These are phyloP conservation scores for Psammodynastes pulverulentus DNA, from an alignment of 2,113 vertebrate species.

Conservation along the genomic window DNA sequence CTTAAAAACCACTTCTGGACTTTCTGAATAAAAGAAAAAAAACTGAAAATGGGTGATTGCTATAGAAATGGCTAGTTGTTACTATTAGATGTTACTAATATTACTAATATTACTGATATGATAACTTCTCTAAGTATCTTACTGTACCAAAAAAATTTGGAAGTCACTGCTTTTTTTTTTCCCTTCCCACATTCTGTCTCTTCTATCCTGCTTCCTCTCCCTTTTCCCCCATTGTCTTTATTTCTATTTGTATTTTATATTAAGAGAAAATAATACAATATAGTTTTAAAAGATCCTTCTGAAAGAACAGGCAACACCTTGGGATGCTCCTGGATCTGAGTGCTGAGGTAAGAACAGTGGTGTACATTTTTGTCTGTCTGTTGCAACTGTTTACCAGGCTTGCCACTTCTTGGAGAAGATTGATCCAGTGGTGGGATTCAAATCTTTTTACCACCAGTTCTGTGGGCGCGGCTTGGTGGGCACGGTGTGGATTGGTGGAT, in stretches of 20 bases:
- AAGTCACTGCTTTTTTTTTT: no score
- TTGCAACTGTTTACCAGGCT: background rate
- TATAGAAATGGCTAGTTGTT: background rate
- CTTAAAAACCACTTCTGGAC: background rate
- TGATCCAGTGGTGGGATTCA: background rate
- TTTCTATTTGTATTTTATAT: background rate
- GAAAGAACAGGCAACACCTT: background rate
- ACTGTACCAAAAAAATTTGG: background rate
- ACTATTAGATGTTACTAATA: background rate
- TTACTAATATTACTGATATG: no score
- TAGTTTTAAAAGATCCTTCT: background rate
- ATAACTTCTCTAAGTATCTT: background rate
- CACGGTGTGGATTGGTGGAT: no score
- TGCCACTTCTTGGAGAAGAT: background rate
- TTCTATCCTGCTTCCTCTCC: no score
- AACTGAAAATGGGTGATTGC: background rate
- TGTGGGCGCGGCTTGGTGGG: no score
- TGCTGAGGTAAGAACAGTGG: background rate
- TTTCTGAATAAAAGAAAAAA: background rate
- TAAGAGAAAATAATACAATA: background rate
- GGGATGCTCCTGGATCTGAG: background rate
- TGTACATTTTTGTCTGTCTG: background rate
- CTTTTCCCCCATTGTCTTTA: background rate
- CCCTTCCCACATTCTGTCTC: background rate
- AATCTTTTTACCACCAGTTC: background rate